phyloP scores from a whole-genome alignment of 2,888 invertebrate genomes.

The Nipponacmea schrenckii region DNA sequence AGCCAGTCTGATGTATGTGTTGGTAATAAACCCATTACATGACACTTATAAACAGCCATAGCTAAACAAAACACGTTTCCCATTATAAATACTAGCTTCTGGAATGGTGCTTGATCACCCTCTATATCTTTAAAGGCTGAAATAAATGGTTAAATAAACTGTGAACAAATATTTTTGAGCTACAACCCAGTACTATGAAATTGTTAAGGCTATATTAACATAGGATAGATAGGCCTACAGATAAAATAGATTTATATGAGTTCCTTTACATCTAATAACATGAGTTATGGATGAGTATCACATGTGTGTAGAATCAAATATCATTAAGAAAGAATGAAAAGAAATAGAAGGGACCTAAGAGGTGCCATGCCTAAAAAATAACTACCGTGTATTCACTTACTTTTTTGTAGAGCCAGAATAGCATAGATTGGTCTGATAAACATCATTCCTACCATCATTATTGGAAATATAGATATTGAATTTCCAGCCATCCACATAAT shows the following conservation, averaged over 20 bases:
- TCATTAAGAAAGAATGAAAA: no score
- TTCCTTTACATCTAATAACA: no score
- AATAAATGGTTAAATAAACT: neutral
- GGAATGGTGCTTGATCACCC: slow-evolving; percentile 87
- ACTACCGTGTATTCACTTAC: slow-evolving; percentile 57
- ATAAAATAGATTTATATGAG: no score
- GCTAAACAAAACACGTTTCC: slow-evolving; percentile 93
- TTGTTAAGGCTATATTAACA: no score
- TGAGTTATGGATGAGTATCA: no score
- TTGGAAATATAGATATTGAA: slow-evolving; percentile 98
- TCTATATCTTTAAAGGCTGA: slow-evolving; percentile 91
- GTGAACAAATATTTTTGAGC: no score
- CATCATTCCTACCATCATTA: slow-evolving; percentile 99
- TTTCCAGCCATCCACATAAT: slow-evolving; percentile 99
- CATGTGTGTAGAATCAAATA: no score
- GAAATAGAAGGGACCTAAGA: no score
- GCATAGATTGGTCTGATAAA: slow-evolving; percentile 96
- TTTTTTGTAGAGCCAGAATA: slow-evolving; percentile 81
- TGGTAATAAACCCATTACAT: slow-evolving; percentile 95
- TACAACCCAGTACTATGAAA: no score
- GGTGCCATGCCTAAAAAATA: no score
- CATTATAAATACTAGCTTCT: slow-evolving; percentile 91
- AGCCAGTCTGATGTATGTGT: slow-evolving; percentile 98
- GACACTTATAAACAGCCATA: slow-evolving; percentile 95
- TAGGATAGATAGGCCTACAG: no score